phyloP scores from a whole-genome alignment of 2,888 invertebrate genomes.

The Bellardia bayeri region DNA sequence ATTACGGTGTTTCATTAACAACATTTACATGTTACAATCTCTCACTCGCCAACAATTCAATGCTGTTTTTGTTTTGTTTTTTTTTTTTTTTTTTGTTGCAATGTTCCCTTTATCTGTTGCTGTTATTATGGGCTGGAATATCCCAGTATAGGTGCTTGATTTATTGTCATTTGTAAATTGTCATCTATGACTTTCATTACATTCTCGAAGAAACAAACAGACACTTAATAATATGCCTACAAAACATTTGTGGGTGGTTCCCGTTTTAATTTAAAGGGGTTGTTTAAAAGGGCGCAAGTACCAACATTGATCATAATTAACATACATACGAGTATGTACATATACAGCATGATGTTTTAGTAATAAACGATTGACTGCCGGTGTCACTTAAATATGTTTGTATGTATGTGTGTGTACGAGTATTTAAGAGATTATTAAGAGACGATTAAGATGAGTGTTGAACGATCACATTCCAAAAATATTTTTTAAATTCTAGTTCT shows the following conservation, averaged over 20 bases:
- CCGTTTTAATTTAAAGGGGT: constrained; percentile 80
- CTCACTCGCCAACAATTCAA: constrained; percentile 76
- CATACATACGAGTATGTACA: constrained; percentile 12
- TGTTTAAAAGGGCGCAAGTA: constrained; percentile 76
- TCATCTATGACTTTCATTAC: constrained; percentile 72
- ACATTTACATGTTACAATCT: constrained; percentile 81
- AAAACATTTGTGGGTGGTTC: constrained; percentile 79
- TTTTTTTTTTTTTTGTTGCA: neutral
- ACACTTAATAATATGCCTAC: constrained; percentile 7
- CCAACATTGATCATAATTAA: constrained; percentile 78
- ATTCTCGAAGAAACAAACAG: constrained; percentile 32
- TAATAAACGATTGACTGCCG: constrained; percentile 20
- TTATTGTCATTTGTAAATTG: constrained; percentile 79
- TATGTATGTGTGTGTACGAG: neutral
- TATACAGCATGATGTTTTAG: neutral
- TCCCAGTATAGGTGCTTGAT: constrained; percentile 75
- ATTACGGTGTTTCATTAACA: constrained; percentile 83
- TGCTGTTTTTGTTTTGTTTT: neutral
- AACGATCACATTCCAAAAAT: constrained; percentile 72
- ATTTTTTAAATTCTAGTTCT: constrained; percentile 20
- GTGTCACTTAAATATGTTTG: constrained; percentile 47
- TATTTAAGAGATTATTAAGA: constrained; percentile 1
- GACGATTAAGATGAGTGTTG: constrained; percentile 50
- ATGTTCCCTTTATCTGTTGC: constrained; percentile 2
- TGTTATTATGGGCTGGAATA: neutral